Percentiles rank a stretch among this genome's conserved stretches.
These are phyloP conservation scores for Megastigmus dorsalis DNA, from an alignment of 2,888 invertebrate genomes.

Conservation along the genomic window DNA sequence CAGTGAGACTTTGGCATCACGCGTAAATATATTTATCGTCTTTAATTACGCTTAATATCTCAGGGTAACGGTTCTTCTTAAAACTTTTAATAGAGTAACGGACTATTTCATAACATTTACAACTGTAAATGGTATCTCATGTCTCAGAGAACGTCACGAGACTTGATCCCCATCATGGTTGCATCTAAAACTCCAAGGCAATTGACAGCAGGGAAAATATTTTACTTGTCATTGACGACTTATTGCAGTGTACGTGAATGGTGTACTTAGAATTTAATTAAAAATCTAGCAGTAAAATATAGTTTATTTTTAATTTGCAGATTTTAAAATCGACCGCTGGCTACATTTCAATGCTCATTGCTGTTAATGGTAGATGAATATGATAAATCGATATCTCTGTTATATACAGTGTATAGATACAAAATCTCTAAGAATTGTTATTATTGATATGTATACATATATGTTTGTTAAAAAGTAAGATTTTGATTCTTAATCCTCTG, in stretches of 20 bases:
- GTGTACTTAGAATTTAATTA: too few relatives aligned
- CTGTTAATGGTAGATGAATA: not conserved
- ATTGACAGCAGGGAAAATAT: slow-evolving; percentile 21
- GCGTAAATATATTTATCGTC: too few relatives aligned
- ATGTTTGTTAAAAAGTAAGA: too few relatives aligned
- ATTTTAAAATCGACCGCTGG: slow-evolving; percentile 22
- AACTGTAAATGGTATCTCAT: slow-evolving; percentile 3
- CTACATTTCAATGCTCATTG: slow-evolving; percentile 39
- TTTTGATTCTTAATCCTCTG: too few relatives aligned
- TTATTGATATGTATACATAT: too few relatives aligned
- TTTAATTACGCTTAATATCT: too few relatives aligned
- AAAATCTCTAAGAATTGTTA: too few relatives aligned
- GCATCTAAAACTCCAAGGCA: not conserved
- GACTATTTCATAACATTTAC: slow-evolving; percentile 22
- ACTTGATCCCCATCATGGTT: slow-evolving; percentile 21
- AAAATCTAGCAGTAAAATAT: too few relatives aligned
- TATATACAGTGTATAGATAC: too few relatives aligned
- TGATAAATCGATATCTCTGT: too few relatives aligned
- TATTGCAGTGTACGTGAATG: slow-evolving; percentile 16
- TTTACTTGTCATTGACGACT: slow-evolving; percentile 12
- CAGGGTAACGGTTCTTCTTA: too few relatives aligned
- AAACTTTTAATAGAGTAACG: too few relatives aligned
- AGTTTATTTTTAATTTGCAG: not conserved
- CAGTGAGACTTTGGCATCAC: not conserved
- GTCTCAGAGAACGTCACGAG: not conserved